A percentile compares a stretch with the other conserved stretches of the same genome.
phyloP scores from a whole-genome alignment of 1,140 invertebrate species.

The Homalodisca vitripennis region DNA sequence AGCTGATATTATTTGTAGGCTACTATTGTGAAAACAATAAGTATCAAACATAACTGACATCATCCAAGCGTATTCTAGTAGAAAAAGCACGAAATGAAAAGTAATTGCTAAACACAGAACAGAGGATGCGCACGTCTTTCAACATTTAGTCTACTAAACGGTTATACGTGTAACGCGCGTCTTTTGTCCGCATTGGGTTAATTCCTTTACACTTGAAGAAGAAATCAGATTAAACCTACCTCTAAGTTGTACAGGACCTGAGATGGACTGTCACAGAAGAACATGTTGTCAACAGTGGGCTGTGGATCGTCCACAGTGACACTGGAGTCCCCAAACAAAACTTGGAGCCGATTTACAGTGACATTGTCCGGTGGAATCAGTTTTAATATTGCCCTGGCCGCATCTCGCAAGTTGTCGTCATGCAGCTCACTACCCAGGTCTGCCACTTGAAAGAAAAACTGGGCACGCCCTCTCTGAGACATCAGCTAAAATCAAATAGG shows the following conservation, averaged over 20 bases:
- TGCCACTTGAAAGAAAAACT: slow-evolving; percentile 89
- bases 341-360: slow-evolving; percentile 65
- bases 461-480: slow-evolving; percentile 73
- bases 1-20: no score
- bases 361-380: slow-evolving; percentile 85
- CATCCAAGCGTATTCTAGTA: no score
- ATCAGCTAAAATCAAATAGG: slow-evolving; percentile 60
- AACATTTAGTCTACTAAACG: no score
- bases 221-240: no score
- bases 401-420: slow-evolving; percentile 78
- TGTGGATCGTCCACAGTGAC: background rate
- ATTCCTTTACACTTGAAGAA: no score
- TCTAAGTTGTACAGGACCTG: slow-evolving; percentile 75
- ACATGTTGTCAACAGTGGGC: slow-evolving; percentile 66
- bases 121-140: no score
- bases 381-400: slow-evolving; percentile 81
- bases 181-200: no score
- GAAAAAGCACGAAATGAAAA: no score
- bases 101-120: no score
- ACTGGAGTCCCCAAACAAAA: slow-evolving; percentile 45
- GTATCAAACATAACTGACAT: no score
- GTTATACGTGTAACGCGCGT: no score
- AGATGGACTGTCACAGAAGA: slow-evolving; percentile 71
- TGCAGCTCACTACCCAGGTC: slow-evolving; percentile 82
- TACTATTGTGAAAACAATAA: no score